Evolutionary conservation across 2,888 invertebrate genomes (phyloP), one percentile per base, ranked within the genome.

Genomic region (Sarcophaga caerulescens): DNA sequence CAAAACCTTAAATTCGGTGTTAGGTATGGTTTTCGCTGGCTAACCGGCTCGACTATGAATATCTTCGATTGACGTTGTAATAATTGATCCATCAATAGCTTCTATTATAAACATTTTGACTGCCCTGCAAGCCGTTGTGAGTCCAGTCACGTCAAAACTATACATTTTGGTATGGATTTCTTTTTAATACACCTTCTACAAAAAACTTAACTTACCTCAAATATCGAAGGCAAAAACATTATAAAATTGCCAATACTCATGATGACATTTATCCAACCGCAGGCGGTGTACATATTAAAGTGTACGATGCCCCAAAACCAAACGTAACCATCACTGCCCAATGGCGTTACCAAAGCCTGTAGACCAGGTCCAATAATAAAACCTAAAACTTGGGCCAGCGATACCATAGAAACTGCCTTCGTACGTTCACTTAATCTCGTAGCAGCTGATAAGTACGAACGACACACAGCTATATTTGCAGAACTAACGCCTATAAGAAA

Each of bases 211-310:
- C 78, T 79, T 83, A 93, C 97, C 89, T 95, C 95, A 91, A 97
- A 97, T 88, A 95, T 94, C 88, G 94, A 94, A 0, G 97, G 97
- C 90, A 97, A 93, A 90, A 97, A 96, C 85, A 97, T 94, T 78
- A 95, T 89, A 81, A 97, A 94, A 93, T 97, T 97, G 66, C 96
- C 83, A 10, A 96, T 89, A 17, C 97, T 96, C 90, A 97, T 94
- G 35, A 96, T 87, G 3, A 96, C 97, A 92, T 97, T 97, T 89
- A 97, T 95, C 97, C 97, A 97, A 6, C 97, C 97, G 4, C 96
- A 95, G 12, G 97, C 96, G 0, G 97, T 97, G 93, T 96, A 98
- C 97, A 98, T 97, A 93, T 97, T 96, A 66, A 97, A 93, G 68
- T 95, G 94, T 66, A 97, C 91, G 63, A 91, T 92, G 11, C 95